phyloP scores from a whole-genome alignment of 2,888 invertebrate species.

The Nomada hirtipes region DNA sequence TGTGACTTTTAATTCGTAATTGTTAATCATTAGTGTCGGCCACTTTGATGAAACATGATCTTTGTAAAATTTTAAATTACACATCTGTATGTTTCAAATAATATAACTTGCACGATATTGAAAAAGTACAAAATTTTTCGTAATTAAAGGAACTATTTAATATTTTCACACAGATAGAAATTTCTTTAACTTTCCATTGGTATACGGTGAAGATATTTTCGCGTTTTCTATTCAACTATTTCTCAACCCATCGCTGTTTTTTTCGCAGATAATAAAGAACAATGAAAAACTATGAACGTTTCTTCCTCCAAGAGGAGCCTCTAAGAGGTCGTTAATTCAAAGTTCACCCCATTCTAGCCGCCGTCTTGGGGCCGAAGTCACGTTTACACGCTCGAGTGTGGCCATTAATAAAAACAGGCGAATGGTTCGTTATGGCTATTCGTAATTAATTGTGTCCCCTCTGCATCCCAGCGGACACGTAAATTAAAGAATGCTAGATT shows the following conservation, averaged over 20 bases:
- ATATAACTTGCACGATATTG: background rate
- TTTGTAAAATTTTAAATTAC: no score
- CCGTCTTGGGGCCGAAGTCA: slow-evolving; percentile 56
- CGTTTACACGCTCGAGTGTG: slow-evolving; percentile 57
- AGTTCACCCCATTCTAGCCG: slow-evolving; percentile 37
- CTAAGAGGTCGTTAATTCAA: slow-evolving; percentile 56
- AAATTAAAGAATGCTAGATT: slow-evolving; percentile 54
- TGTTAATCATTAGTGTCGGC: no score
- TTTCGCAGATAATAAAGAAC: slow-evolving; percentile 17
- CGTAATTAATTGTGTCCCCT: slow-evolving; percentile 57
- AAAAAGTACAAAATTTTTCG: background rate
- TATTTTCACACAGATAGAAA: background rate
- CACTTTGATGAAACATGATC: no score
- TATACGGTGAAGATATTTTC: background rate
- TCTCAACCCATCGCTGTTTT: background rate
- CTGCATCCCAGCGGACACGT: slow-evolving; percentile 30
- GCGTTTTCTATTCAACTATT: background rate
- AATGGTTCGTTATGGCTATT: slow-evolving; percentile 59
- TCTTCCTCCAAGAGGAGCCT: background rate
- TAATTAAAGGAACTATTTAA: background rate
- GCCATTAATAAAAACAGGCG: slow-evolving; percentile 60
- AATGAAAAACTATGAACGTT: slow-evolving; percentile 15
- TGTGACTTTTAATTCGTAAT: no score
- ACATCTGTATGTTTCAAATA: no score
- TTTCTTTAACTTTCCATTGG: background rate